Percentiles rank a stretch among this genome's conserved stretches.
These are phyloP conservation scores for Myotis daubentonii DNA, from an alignment of 2,797 vertebrate species.

Conservation along the genomic window DNA sequence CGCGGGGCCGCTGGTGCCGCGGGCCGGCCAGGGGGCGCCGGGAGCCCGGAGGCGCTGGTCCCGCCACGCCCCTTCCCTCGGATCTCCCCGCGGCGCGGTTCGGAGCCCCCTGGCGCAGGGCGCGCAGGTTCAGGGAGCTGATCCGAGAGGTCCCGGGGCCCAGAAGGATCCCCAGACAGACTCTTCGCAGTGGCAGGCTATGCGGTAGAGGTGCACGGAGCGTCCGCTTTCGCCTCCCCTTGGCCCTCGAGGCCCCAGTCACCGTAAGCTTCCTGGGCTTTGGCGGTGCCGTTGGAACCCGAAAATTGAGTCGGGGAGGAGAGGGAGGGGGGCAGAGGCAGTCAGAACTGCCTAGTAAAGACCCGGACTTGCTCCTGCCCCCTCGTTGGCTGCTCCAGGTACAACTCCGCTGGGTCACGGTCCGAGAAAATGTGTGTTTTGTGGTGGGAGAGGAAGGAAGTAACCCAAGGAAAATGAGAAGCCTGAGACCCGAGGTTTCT, in stretches of 20 bases:
- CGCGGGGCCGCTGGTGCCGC: neutral
- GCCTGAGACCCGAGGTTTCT: neutral
- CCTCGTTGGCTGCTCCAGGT: conserved; percentile 20
- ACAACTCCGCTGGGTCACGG: neutral
- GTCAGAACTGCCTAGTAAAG: conserved; percentile 19
- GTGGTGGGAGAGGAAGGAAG: conserved; percentile 53
- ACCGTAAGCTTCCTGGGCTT: neutral
- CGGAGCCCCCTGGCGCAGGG: neutral
- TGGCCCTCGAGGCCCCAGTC: neutral
- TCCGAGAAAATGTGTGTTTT: conserved; percentile 30
- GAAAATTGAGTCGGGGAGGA: neutral
- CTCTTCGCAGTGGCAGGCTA: neutral
- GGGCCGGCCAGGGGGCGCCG: conserved; percentile 46
- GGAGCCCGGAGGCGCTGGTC: conserved; percentile 23
- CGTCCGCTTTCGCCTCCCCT: neutral
- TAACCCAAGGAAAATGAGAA: conserved; percentile 56
- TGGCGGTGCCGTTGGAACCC: neutral
- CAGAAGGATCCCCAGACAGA: neutral
- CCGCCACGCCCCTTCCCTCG: conserved; percentile 70
- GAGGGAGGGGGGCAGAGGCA: neutral
- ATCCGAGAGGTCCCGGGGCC: neutral
- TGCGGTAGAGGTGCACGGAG: neutral
- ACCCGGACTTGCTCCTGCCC: neutral
- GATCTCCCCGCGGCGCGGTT: neutral
- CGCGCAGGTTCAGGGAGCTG: neutral